Evolutionary conservation across 2,797 vertebrate species (phyloP).

Genomic region (Microchirus variegatus): DNA sequence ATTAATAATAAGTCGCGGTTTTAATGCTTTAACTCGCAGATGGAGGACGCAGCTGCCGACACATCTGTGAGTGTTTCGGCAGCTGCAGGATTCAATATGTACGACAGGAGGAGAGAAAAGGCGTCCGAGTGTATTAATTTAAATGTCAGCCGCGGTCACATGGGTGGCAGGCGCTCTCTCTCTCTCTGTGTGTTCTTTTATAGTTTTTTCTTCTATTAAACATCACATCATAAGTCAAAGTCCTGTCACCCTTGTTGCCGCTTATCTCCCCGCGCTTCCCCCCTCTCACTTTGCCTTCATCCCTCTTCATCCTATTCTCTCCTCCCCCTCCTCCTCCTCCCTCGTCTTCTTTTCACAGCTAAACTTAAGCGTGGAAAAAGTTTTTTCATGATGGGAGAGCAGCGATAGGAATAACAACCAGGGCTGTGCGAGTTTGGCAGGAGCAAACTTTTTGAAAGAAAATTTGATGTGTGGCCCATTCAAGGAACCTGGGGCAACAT

Average conservation of each 20-base stretch:
- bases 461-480: slow-evolving; percentile 43
- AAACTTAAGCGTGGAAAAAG: slow-evolving; percentile 36
- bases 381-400: slow-evolving; percentile 48
- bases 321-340: slow-evolving; percentile 3
- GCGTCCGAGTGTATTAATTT: slow-evolving; percentile 55
- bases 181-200: background rate
- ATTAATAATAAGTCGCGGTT: too few relatives aligned
- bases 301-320: background rate
- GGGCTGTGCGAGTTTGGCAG: slow-evolving; percentile 14
- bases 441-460: slow-evolving; percentile 24
- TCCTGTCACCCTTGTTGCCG: slow-evolving; percentile 30
- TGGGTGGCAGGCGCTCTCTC: slow-evolving; percentile 34
- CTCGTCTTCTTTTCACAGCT: slow-evolving; percentile 5
- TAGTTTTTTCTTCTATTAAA: slow-evolving; percentile 40
- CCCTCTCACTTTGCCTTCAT: slow-evolving; percentile 37
- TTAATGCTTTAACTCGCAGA: slow-evolving; percentile 37
- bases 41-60: slow-evolving; percentile 64
- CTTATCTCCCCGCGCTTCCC: slow-evolving; percentile 40
- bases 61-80: slow-evolving; percentile 64
- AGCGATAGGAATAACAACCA: slow-evolving; percentile 42
- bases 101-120: slow-evolving; percentile 50
- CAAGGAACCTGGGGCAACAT: too few relatives aligned
- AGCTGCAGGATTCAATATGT: slow-evolving; percentile 65
- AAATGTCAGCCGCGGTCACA: slow-evolving; percentile 60
- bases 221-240: slow-evolving; percentile 51